Base-by-base conservation (phyloP, 1,140 invertebrate genomes). In the Musca vetustissima region DNA sequence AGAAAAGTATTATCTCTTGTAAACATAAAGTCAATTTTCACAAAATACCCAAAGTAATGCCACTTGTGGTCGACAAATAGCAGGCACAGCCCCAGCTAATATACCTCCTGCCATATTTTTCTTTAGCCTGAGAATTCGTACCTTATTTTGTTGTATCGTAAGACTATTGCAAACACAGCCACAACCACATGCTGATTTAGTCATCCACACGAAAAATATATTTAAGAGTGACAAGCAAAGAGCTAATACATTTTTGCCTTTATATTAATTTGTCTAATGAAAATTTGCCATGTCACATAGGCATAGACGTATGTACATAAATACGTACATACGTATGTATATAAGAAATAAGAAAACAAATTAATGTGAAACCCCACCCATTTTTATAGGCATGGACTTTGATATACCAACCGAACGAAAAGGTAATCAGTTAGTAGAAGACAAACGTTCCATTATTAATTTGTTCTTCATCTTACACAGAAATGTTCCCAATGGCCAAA, bases 1-100 rank as follows among this genome's bases (percentile, higher is more conserved):
- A 61, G 57, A 43, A 61, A 61, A 61, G 57, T 61, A 61, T 61
- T 61, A 61, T 61, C 57, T 61, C 28, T 36, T 25, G 53, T 57
- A 57, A 57, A 57, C 53, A 57, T 57, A 28, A 57, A 57, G 53
- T 57, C 53, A 57, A 57, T 57, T 57, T 57, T 57, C 53, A 55
- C 52, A 61, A 61, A 32, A 36, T 36, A 36, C 36, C 36, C 57
- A 61, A n/a, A 61, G 28, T 43, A 43, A 43, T 43, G 36, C 6
- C 36, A 43, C 36, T 43, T 43, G 36, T 43, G 11, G 36, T 43
- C 36, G 6, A 4, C 36, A 43, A 43, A 11, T 11, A 11, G 8
- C 28, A 28, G n/a, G n/a, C n/a, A 28, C 28, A 43, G 13, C 36
- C 6, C 6, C 36, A 8, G 36, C 11, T 43, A 43, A 43, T 43